Evolutionary conservation across 2,888 invertebrate genomes (phyloP).

Genomic region (Gortyna flavago): DNA sequence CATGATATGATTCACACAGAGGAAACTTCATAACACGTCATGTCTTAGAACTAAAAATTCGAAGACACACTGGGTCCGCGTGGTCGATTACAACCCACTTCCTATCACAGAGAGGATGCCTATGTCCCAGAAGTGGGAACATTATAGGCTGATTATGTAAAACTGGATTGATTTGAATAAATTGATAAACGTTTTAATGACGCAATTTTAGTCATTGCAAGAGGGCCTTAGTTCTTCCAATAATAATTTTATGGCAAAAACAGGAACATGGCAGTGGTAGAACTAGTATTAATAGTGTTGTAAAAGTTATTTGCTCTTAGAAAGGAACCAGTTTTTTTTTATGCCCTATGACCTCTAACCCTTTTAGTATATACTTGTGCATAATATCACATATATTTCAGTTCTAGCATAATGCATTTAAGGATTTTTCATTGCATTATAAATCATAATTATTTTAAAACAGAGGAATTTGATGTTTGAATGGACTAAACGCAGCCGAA

Average conservation of each 20-base stretch:
- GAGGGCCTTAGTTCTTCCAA: not conserved
- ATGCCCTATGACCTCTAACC: too few relatives aligned
- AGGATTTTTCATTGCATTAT: not conserved
- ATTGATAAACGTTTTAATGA: not conserved
- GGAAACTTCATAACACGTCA: not conserved
- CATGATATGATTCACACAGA: conserved; percentile 40
- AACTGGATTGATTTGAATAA: not conserved
- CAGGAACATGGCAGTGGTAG: too few relatives aligned
- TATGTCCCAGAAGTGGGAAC: not conserved
- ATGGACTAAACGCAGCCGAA: not conserved
- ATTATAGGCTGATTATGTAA: not conserved
- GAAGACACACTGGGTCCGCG: not conserved
- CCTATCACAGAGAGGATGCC: not conserved
- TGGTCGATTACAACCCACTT: not conserved
- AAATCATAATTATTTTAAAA: not conserved
- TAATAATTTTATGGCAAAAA: not conserved
- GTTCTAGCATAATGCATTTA: not conserved
- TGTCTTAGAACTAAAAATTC: not conserved
- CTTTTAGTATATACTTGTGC: not conserved
- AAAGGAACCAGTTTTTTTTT: too few relatives aligned
- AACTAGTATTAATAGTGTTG: not conserved
- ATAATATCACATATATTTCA: not conserved
- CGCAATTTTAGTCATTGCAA: not conserved
- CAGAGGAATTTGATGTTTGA: not conserved
- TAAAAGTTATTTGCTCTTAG: not conserved